Conservation (phyloP, 2,113 vertebrate species). For the Acrocephalus kingi region DNA sequence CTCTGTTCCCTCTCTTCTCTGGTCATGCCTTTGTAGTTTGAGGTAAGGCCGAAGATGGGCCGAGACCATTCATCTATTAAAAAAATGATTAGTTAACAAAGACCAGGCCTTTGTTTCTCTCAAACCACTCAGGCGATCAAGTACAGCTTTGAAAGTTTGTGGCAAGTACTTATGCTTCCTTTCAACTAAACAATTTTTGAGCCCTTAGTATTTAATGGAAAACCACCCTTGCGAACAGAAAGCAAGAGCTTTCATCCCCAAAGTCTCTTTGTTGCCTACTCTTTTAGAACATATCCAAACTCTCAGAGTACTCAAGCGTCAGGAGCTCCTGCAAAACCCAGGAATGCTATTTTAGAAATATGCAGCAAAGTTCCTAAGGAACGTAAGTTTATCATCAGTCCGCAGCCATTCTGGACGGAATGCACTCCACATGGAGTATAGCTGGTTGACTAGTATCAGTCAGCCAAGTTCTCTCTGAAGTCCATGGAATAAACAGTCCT, state of each 20-base stretch:
- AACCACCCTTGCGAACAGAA: background rate
- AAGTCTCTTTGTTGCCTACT: background rate
- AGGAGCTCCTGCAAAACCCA: background rate
- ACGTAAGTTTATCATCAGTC: background rate
- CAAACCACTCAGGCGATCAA: background rate
- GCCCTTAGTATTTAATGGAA: background rate
- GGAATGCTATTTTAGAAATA: background rate
- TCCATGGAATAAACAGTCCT: background rate
- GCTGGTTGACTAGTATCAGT: background rate
- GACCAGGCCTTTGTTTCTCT: background rate
- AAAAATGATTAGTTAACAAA: background rate
- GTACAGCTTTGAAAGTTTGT: background rate
- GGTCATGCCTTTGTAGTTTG: slow-evolving; percentile 98
- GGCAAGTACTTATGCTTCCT: background rate
- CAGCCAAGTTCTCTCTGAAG: background rate
- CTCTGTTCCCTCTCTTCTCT: slow-evolving; percentile 96
- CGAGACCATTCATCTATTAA: slow-evolving; percentile 94
- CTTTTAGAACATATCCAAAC: background rate
- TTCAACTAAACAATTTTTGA: background rate
- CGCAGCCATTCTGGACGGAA: background rate
- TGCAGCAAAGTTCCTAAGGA: background rate
- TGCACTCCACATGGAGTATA: background rate
- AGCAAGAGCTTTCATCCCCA: background rate
- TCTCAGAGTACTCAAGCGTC: background rate
- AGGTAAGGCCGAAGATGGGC: slow-evolving; percentile 96